phyloP scores from a whole-genome alignment of 2,113 vertebrate species.

The Oceanites oceanicus region DNA sequence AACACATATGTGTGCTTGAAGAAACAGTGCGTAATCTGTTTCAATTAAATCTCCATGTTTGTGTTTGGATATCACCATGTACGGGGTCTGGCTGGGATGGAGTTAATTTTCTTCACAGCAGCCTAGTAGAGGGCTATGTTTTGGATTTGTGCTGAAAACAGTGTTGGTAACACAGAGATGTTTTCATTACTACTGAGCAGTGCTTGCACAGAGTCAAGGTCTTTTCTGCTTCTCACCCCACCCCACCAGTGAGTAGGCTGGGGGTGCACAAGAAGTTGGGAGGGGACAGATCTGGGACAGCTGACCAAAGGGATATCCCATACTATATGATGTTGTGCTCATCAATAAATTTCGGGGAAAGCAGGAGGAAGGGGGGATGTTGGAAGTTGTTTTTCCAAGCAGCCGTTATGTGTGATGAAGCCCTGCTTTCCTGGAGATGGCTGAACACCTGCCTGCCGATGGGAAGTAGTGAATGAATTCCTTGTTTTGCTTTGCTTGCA shows the following conservation, averaged over 20 bases:
- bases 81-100: background rate
- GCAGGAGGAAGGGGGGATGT: rapidly evolving
- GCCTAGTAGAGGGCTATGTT: background rate
- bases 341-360: background rate
- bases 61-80: background rate
- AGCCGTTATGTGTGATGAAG: rapidly evolving
- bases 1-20: background rate
- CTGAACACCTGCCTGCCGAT: background rate
- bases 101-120: background rate
- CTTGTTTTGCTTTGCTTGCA: background rate
- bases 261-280: background rate
- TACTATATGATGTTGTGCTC: background rate
- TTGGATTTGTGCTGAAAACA: background rate
- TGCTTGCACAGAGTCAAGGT: rapidly evolving
- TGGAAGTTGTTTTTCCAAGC: background rate
- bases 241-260: rapidly evolving
- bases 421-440: background rate
- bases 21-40: background rate
- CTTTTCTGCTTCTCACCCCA: background rate
- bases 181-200: background rate
- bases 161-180: background rate
- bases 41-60: background rate
- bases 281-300: background rate
- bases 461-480: background rate
- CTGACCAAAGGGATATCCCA: background rate